Conservation (phyloP, 1,140 invertebrate species). For the Mya arenaria region DNA sequence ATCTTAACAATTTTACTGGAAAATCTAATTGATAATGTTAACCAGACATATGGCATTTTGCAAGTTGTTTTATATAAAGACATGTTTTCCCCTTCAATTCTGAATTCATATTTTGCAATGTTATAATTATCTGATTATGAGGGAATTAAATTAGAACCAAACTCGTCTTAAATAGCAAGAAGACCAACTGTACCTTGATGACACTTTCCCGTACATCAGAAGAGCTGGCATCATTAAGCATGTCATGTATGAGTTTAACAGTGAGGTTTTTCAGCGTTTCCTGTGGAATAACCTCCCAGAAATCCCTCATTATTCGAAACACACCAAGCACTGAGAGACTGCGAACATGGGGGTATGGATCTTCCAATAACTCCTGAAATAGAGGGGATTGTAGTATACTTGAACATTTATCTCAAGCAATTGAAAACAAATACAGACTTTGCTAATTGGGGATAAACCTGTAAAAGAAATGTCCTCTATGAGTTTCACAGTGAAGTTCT, state of each 20-base stretch:
- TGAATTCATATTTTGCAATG: too few species aligned
- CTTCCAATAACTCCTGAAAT: constrained; percentile 73
- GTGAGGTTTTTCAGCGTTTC: constrained; percentile 75
- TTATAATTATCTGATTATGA: too few species aligned
- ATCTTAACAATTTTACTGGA: too few species aligned
- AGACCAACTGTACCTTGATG: too few species aligned
- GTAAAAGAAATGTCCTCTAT: background rate
- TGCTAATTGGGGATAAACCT: background rate
- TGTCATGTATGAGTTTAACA: constrained; percentile 74
- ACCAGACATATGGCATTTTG: too few species aligned
- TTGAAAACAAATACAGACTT: background rate
- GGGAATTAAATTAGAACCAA: too few species aligned
- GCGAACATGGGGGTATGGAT: constrained; percentile 76
- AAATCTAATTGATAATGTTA: too few species aligned
- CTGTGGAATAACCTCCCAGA: constrained; percentile 79
- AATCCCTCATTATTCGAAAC: constrained; percentile 75
- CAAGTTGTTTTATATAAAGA: too few species aligned
- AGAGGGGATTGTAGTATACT: background rate
- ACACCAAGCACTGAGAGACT: constrained; percentile 75
- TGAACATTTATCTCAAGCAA: background rate
- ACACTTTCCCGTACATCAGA: constrained; percentile 79
- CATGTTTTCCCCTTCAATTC: too few species aligned
- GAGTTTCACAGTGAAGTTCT: too few species aligned
- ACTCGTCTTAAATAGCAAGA: too few species aligned
- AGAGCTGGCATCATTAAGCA: constrained; percentile 77